Base-by-base conservation (phyloP, 2,888 invertebrate genomes). In the Pammene fasciana region DNA sequence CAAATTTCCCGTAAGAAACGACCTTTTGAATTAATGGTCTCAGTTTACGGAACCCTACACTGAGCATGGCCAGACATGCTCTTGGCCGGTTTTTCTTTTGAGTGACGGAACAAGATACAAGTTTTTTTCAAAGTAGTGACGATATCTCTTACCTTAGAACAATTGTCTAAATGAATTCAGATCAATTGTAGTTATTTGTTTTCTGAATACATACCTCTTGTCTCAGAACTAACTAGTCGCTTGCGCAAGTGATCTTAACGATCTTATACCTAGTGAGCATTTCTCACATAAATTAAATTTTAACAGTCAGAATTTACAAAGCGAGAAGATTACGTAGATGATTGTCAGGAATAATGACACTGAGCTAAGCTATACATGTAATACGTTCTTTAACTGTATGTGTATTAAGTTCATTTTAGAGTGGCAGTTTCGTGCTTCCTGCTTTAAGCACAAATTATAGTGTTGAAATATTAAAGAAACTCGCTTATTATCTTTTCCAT, bases 271-370 rank as follows among this genome's bases (percentile, higher is more conserved):
- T n/a, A n/a, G 36, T 52, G 50, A 57, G 38, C 14, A 57, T 57
- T 38, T 66, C 59, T 36, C 64, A 64, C 68, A 38, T 57, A 52
- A 64, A 64, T 52, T 50, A 68, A 26, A 38, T 64, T 43, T 48
- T 34, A 54, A 52, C 43, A 26, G 8, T 5, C 5, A 18, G 36
- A 68, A 52, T 68, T 54, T 36, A 62, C 45, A 57, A 52, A 45
- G n/a, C 16, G 13, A 6, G 11, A 52, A 59, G 34, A 59, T 59
- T 54, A 60, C 8, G 18, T 46, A 54, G 60, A 68, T 64, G 50
- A 45, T 62, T 68, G 46, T 13, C 8, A 9, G 9, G 52, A 56
- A 68, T 62, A 14, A 56, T 68, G 55, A 64, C 48, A 26, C 50
- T 16, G 48, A n/a, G n/a, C 38, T n/a, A 52, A 52, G 7, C 18